Conservation (phyloP, 64 coral and sea anemone genomes). For the Porites lutea region DNA sequence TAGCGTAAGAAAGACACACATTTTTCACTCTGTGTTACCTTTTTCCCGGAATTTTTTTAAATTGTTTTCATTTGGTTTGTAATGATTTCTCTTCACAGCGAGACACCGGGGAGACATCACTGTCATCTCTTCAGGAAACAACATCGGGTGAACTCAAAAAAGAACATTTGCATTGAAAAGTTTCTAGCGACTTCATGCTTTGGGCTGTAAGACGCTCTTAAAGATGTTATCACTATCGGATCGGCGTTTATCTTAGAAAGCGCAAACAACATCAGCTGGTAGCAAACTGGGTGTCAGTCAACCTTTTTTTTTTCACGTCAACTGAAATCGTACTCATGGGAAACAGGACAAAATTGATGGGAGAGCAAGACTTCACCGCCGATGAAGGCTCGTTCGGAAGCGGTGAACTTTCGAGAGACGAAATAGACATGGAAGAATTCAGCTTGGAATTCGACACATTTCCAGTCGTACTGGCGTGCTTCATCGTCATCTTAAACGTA, state of each 20-base stretch:
- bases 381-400: neutral
- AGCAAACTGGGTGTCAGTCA: too few species aligned
- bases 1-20: neutral
- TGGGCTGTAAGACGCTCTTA: neutral
- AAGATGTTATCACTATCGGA: neutral
- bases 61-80: neutral
- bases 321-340: neutral
- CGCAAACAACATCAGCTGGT: neutral
- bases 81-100: conserved; percentile 7
- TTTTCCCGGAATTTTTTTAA: conserved; percentile 8
- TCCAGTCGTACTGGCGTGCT: conserved; percentile 61
- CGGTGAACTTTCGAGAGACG: conserved; percentile 29
- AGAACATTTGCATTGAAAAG: neutral
- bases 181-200: neutral
- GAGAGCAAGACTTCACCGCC: neutral
- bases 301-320: neutral
- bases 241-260: neutral
- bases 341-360: neutral
- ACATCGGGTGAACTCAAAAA: neutral
- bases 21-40: neutral
- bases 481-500: conserved; percentile 59
- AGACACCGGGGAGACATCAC: neutral
- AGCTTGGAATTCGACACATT: conserved; percentile 61
- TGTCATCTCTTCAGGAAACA: neutral
- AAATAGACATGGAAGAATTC: conserved; percentile 17